Percentiles rank a stretch among this genome's conserved stretches.
Evolutionary conservation across 2,888 invertebrate genomes (phyloP).

Genomic region (Lasioglossum leucozonium): DNA sequence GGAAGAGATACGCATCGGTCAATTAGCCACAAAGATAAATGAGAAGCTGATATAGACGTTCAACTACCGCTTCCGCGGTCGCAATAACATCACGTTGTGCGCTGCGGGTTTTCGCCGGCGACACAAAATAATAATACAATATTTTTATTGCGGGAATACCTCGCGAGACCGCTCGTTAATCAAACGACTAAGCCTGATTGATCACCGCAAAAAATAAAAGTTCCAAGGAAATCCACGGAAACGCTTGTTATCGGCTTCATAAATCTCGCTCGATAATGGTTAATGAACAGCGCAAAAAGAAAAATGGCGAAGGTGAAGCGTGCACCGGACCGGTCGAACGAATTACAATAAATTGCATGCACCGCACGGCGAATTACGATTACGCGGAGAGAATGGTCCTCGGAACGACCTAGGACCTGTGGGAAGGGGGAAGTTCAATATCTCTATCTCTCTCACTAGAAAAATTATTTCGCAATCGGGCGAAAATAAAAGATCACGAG

Average conservation of each 20-base stretch:
- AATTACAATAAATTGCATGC: not conserved
- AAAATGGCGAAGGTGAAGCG: not conserved
- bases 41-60: not conserved
- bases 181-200: not conserved
- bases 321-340: not conserved
- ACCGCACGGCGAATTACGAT: not conserved
- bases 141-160: not conserved
- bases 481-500: not conserved
- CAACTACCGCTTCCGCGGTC: not conserved
- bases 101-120: not conserved
- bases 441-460: not conserved
- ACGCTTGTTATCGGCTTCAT: not conserved
- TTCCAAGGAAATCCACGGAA: not conserved
- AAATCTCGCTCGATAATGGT: not conserved
- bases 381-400: not conserved
- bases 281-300: not conserved
- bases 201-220: not conserved
- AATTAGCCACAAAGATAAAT: not conserved
- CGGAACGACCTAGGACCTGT: not conserved
- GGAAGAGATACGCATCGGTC: not conserved
- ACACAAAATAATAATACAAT: not conserved
- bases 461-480: slow-evolving; percentile 6
- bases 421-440: not conserved
- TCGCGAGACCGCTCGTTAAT: not conserved
- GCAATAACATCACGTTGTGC: not conserved